Evolutionary conservation across 2,888 invertebrate species (phyloP), one percentile per base, ranked within the genome.

Genomic region (Patella depressa): DNA sequence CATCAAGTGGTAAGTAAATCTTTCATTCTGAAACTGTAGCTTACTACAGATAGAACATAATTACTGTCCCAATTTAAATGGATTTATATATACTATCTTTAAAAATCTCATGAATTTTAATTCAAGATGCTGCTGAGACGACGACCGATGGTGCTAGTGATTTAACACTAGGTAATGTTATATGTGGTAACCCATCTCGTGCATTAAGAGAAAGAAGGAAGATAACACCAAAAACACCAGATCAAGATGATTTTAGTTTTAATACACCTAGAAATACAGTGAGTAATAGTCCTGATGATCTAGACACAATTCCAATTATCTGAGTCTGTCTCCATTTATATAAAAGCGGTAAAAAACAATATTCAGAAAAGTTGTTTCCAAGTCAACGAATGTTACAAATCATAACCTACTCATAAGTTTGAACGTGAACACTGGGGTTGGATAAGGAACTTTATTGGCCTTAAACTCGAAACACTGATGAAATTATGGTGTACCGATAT

Each of bases 171-270:
- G 91, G 91, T 12, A 83, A 76, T 53, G 89, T 91, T 2, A 89
- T 91, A 5, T 91, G 91, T 85, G 91, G 91, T 17, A 91, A 91
- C 78, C 90, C 90, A 9, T 89, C 90, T n/a, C 88, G 88, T 82
- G 91, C 91, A n/a, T 83, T 91, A 72, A 79, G 88, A 72, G 83
- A 86, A n/a, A 81, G 90, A 59, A 79, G 84, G 34, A 54, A 65
- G 19, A 29, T 29, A 69, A 34, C 70, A 15, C 34, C 45, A 0
- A 45, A 24, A 24, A 24, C 29, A 24, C 19, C 34, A 24, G 17
- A 24, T 24, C 71, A n/a, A 11, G 29, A 24, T n/a, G 24, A 24
- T 9, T 24, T 24, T 19, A 29, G 45, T 45, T 45, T 45, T 45
- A 45, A 45, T 45, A 45, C 45, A 45, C 45, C 45, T 45, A 45